Evolutionary conservation across 53 echinoderm and acorn worm genomes (phyloP), one percentile per base, ranked within the genome.

Genomic region (Holothuria scabra): DNA sequence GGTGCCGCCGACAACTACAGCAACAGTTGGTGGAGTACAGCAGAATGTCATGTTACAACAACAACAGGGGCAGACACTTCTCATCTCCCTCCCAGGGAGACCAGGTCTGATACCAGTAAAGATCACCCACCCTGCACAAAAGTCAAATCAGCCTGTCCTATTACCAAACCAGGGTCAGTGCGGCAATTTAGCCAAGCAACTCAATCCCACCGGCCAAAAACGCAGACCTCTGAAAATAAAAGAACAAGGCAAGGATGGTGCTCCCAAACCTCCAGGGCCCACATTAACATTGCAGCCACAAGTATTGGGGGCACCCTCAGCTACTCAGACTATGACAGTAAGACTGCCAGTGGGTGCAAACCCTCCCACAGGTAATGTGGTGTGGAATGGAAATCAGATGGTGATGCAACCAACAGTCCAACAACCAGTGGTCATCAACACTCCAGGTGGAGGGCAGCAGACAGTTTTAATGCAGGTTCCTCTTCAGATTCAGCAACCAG

Each of bases 31-130:
- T 25, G 64, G 60, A 28, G 33, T 22, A 18, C 82, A 64, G 34
- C 82, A 41, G 28, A 81, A 81, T 63, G 33, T 81, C 21, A 64
- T 81, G 64, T 25, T 81, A 21, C 86, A 86, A 25, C 79, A 86
- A 25, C 79, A 84, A 41, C 85, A 69, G 31, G 75, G 90, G 48
- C 95, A 95, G 87, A 91, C 89, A 22, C 83, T 95, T 22, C 84
- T 95, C 55, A 61, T 95, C 29, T 85, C 89, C 12, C 91, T 93
- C 61, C 93, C 93, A 67, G 87, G 89, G 5, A 79, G 89, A 13
- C 91, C 93, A 34, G 85, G 87, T 10, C 82, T 46, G 12, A 52
- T 95, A 41, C 95, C 95, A 1, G 86, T 95, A 5, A 87, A 92
- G 49, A 92, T 95, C 28, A 88, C 95, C 25, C 90, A 88, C 28